Percentiles rank a stretch among this genome's conserved stretches.
These are phyloP conservation scores for Aspidoscelis tigris DNA, from an alignment of 2,113 vertebrate species.

Conservation along the genomic window DNA sequence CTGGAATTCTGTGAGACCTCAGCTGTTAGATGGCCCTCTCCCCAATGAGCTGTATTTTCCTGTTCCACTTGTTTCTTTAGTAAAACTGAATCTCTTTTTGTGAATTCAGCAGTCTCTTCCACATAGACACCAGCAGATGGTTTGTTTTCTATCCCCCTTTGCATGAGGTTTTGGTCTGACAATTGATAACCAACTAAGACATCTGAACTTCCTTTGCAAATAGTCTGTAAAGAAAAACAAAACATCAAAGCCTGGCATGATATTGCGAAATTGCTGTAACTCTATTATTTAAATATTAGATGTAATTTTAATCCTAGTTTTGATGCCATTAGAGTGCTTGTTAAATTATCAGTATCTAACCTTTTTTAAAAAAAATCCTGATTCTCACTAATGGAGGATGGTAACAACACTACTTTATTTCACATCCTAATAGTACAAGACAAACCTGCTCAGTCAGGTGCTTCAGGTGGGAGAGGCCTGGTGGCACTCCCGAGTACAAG, in stretches of 20 bases:
- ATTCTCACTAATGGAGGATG: too few species aligned
- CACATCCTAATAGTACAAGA: too few species aligned
- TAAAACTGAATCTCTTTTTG: slow-evolving; percentile 51
- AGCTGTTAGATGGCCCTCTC: slow-evolving; percentile 47
- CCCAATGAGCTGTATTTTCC: slow-evolving; percentile 50
- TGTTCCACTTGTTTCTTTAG: slow-evolving; percentile 59
- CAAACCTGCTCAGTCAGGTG: too few species aligned
- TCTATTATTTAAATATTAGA: neutral
- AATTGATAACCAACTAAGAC: slow-evolving; percentile 55
- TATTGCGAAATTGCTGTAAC: neutral
- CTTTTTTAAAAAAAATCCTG: neutral
- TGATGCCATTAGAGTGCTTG: neutral
- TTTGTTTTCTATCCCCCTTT: slow-evolving; percentile 49
- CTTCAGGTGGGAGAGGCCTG: too few species aligned
- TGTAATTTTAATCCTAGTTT: neutral
- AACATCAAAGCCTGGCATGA: neutral
- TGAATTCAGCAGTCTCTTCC: slow-evolving; percentile 45
- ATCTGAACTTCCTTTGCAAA: slow-evolving; percentile 70
- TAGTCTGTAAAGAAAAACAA: slow-evolving; percentile 69
- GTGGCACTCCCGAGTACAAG: too few species aligned
- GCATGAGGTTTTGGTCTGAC: slow-evolving; percentile 63
- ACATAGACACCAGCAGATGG: slow-evolving; percentile 21
- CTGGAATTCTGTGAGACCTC: slow-evolving; percentile 43
- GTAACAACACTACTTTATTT: too few species aligned
- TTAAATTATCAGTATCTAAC: neutral